Base-by-base conservation (phyloP, 2,888 invertebrate genomes). In the Caenorhabditis doughertyi region DNA sequence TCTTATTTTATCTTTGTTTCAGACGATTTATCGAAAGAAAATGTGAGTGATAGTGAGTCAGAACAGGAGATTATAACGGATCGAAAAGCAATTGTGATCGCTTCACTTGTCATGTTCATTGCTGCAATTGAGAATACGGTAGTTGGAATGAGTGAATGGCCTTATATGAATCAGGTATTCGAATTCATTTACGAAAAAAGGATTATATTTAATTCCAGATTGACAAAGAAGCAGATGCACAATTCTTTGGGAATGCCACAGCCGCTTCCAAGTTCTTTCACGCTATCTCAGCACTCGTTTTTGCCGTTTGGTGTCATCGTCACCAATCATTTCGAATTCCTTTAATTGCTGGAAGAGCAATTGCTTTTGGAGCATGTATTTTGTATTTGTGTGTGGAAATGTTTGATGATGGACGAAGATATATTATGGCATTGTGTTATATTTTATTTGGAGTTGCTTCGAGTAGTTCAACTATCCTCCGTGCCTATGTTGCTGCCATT, bases 91-190 rank as follows among this genome's bases (percentile, higher is more conserved):
- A 67, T 87, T 21, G 21, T 53, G 21, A 77, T 83, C 9, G 84
- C 87, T 9, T 83, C 80, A 11, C 29, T 84, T 0, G 81, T 87
- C 18, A 81, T 81, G 16, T 85, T 87, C 44, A 74, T 87, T 35
- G 77, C 85, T 4, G 85, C 87, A 16, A 77, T 87, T 25, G 87
- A 87, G 74, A 83, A 84, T 68, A 84, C 84, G 7, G 84, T 85
- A 8, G 77, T 85, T 21, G 87, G 87, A 58, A 85, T 87, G 82
- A 81, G 84, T 21, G 87, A 87, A 65, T 85, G 84, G 85, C 82
- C 87, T 7, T 87, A 87, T 60, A 85, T 87, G 85, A 81, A 79
- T 79, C 70, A 81, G 71, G 86, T 86, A 23, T 16, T 51, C 11
- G 21, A 47, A 27, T 11, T 3, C 29, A 4, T 1, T n/a, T 13